Conservation (phyloP, 2,888 invertebrate species). For the Drosophila rubida region DNA sequence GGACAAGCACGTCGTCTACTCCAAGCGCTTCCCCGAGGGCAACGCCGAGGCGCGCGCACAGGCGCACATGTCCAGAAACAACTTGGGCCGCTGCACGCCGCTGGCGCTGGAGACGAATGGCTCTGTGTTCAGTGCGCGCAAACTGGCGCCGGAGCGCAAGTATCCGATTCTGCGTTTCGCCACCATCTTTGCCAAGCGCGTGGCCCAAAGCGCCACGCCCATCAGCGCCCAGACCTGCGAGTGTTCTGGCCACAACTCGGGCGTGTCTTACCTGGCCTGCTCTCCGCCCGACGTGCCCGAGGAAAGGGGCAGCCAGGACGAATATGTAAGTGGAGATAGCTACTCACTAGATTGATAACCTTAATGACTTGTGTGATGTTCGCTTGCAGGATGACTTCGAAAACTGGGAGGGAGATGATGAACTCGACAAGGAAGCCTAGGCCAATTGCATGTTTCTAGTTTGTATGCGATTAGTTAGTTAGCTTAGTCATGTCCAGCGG, state of each 20-base stretch:
- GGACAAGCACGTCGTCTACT: conserved; percentile 91
- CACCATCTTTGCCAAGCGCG: conserved; percentile 88
- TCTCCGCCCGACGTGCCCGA: conserved; percentile 86
- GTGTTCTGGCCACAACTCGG: conserved; percentile 88
- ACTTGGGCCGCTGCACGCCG: conserved; percentile 91
- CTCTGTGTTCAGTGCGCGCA: conserved; percentile 88
- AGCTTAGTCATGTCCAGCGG: conserved; percentile 41
- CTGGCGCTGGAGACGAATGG: conserved; percentile 94
- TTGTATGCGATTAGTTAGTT: conserved; percentile 54
- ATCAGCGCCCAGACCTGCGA: conserved; percentile 89
- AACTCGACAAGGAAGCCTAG: conserved; percentile 65
- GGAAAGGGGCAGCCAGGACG: conserved; percentile 71
- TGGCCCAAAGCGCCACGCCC: conserved; percentile 88
- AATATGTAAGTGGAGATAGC: conserved; percentile 73
- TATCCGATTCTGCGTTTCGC: conserved; percentile 88
- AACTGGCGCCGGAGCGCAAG: conserved; percentile 86
- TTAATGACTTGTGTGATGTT: background rate
- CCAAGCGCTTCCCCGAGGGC: conserved; percentile 91
- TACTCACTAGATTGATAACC: background rate
- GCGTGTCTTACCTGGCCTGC: conserved; percentile 89
- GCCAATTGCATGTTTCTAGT: conserved; percentile 22
- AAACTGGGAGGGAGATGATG: conserved; percentile 82
- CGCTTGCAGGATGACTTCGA: conserved; percentile 76
- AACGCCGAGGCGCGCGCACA: conserved; percentile 90
- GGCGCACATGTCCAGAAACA: conserved; percentile 90